A percentile compares a stretch with the other conserved stretches of the same genome.
Conservation (phyloP, 2,113 vertebrate species). For the Pachycephala philippinensis region DNA sequence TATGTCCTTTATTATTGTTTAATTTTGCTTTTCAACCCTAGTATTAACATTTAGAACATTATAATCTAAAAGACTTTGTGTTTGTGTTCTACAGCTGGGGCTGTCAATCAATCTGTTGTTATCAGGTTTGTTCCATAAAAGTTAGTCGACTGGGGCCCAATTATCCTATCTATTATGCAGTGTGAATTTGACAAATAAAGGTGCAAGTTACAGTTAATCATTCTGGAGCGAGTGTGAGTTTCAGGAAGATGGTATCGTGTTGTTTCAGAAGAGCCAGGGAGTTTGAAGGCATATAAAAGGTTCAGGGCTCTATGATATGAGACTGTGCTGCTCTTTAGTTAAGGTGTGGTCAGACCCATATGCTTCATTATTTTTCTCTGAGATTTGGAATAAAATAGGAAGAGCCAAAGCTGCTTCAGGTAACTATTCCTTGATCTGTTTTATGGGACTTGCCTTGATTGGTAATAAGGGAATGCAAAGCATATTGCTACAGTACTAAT, state of each 20-base stretch:
- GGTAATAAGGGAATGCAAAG: neutral
- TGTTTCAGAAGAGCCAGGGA: neutral
- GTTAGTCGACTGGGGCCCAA: constrained; percentile 39
- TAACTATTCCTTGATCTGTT: neutral
- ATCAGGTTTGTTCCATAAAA: constrained; percentile 37
- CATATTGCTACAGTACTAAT: neutral
- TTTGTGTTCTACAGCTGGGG: constrained; percentile 33
- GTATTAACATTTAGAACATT: constrained; percentile 9
- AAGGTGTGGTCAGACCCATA: neutral
- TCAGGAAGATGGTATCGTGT: neutral
- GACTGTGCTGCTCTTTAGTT: neutral
- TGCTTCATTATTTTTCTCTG: neutral
- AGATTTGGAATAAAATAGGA: neutral
- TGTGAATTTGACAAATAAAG: constrained; percentile 60
- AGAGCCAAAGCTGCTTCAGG: neutral
- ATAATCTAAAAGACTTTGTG: constrained; percentile 21
- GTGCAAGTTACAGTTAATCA: constrained; percentile 27
- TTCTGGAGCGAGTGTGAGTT: neutral
- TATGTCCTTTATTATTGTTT: constrained; percentile 36
- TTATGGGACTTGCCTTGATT: neutral
- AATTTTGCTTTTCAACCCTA: constrained; percentile 10
- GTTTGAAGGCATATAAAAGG: neutral
- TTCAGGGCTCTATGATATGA: neutral
- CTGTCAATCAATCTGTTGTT: constrained; percentile 53
- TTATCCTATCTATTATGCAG: constrained; percentile 39